These are phyloP conservation scores for Microctenopoma lineatum DNA, from an alignment of 2,797 vertebrate species.

Conservation along the genomic window DNA sequence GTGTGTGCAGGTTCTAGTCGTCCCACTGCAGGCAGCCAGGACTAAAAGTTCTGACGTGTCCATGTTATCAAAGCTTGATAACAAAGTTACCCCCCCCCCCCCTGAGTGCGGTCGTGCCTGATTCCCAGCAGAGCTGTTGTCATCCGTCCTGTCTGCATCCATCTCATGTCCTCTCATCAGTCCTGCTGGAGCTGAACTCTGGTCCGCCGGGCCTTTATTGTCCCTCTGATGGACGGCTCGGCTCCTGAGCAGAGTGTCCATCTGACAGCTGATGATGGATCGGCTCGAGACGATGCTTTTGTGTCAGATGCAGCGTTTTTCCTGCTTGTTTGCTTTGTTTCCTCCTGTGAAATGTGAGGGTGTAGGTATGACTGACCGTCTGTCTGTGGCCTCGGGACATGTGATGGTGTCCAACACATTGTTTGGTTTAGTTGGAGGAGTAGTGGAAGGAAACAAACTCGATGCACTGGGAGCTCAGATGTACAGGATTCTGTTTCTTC, in stretches of 20 bases:
- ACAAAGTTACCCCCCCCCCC: too few relatives aligned
- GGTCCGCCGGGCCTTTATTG: constrained; percentile 18
- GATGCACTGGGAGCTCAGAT: too few relatives aligned
- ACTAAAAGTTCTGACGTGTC: too few relatives aligned
- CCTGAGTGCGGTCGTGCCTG: not conserved
- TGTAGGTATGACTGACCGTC: not conserved
- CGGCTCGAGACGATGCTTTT: constrained; percentile 16
- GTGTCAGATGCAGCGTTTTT: not conserved
- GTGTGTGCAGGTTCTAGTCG: too few relatives aligned
- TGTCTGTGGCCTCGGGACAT: not conserved
- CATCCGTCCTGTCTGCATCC: not conserved
- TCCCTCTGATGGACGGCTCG: constrained; percentile 40
- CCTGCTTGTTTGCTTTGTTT: constrained; percentile 2
- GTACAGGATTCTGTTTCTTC: too few relatives aligned
- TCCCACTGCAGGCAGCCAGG: too few relatives aligned
- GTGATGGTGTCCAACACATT: too few relatives aligned
- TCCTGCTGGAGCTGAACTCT: constrained; percentile 30
- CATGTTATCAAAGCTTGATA: too few relatives aligned
- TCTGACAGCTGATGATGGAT: constrained; percentile 32
- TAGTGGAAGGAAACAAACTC: too few relatives aligned
- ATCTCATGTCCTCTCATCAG: constrained; percentile 9
- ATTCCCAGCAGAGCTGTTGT: constrained; percentile 11
- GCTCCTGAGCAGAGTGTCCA: not conserved
- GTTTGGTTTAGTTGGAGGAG: too few relatives aligned
- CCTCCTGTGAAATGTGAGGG: not conserved